A percentile compares a stretch with the other conserved stretches of the same genome.
Evolutionary conservation across 2,888 invertebrate genomes (phyloP).

Genomic region (Ferdinandea cuprea): DNA sequence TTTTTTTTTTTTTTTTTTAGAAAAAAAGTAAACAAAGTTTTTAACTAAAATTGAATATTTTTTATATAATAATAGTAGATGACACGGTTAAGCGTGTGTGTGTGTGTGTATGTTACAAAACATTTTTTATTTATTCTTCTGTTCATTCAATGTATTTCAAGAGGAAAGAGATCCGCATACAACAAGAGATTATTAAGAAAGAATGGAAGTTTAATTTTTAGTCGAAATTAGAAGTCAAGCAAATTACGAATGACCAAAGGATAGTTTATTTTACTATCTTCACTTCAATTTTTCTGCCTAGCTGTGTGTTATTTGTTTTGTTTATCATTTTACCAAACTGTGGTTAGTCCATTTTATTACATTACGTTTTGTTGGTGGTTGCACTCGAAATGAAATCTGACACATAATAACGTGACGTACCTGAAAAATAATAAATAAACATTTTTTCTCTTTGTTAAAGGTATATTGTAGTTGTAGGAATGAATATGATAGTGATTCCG

Average conservation of each 20-base stretch:
- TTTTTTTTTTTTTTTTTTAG: no score
- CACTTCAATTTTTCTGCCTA: conserved; percentile 13
- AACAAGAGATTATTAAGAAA: conserved; percentile 4
- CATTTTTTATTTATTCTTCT: conserved; percentile 30
- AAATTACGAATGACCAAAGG: conserved; percentile 29
- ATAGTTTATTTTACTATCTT: conserved; percentile 31
- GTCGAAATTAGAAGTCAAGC: conserved; percentile 16
- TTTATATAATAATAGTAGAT: conserved; percentile 43
- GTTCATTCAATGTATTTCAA: background rate
- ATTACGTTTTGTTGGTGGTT: conserved; percentile 39
- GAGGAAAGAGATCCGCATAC: conserved; percentile 22
- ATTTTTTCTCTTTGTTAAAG: conserved; percentile 34
- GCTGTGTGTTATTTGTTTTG: conserved; percentile 20
- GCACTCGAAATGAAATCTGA: conserved; percentile 67
- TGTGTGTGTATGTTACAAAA: conserved; percentile 46
- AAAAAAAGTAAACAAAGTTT: conserved; percentile 27
- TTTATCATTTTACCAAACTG: conserved; percentile 2
- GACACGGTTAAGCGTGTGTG: conserved; percentile 48
- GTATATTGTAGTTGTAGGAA: conserved; percentile 43
- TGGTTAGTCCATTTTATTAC: conserved; percentile 28
- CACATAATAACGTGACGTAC: conserved; percentile 73
- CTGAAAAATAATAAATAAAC: conserved; percentile 62
- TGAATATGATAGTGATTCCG: no score
- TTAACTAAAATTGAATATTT: conserved; percentile 53
- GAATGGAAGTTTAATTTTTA: conserved; percentile 23